Conservation (phyloP, 2,888 invertebrate species). For the Drosophila paranaensis region DNA sequence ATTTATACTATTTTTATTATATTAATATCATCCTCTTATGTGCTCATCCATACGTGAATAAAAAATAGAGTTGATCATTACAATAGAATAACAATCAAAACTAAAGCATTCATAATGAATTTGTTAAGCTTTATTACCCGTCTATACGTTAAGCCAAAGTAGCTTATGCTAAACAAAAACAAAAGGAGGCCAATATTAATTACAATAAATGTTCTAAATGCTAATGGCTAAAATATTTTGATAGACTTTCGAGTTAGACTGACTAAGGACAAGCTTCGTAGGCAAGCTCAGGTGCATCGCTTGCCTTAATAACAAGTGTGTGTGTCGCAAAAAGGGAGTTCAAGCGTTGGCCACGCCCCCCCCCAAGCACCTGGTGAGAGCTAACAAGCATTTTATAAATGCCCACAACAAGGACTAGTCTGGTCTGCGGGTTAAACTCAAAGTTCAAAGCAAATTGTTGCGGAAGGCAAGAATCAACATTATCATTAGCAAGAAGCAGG, state of each 20-base stretch:
- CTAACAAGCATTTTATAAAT: conserved; percentile 53
- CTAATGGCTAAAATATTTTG: background rate
- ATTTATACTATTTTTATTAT: no score
- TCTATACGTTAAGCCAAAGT: background rate
- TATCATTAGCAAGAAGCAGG: conserved; percentile 67
- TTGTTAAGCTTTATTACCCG: no score
- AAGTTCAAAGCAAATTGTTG: conserved; percentile 81
- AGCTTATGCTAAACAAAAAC: background rate
- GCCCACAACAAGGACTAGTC: conserved; percentile 27
- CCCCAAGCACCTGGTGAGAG: conserved; percentile 49
- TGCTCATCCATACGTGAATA: no score
- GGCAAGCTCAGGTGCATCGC: no score
- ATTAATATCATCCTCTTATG: no score
- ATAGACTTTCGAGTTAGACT: background rate
- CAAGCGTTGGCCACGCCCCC: conserved; percentile 29
- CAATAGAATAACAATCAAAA: background rate
- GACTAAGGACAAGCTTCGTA: background rate
- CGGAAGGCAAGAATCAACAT: conserved; percentile 80
- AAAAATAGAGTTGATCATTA: no score
- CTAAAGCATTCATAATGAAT: background rate
- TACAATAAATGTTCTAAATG: background rate
- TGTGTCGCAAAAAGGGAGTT: background rate
- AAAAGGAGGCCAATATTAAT: background rate
- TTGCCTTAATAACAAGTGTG: conserved; percentile 1
- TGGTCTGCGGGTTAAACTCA: conserved; percentile 9